Evolutionary conservation across 1,140 invertebrate genomes (phyloP).

Genomic region (Reticulitermes speratus): DNA sequence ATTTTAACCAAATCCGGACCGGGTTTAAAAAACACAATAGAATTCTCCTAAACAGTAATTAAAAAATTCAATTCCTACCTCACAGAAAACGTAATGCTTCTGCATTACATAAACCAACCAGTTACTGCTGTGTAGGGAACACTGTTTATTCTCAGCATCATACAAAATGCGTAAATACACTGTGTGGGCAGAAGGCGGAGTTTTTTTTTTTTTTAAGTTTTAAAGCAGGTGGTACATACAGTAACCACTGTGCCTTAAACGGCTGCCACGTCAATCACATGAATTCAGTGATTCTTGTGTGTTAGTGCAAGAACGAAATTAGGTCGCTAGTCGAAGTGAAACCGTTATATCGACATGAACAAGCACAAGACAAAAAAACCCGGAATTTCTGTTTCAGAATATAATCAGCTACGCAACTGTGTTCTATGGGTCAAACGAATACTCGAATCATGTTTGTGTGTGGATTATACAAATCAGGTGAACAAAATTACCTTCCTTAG

Average conservation of each 20-base stretch:
- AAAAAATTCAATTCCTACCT: too few species aligned
- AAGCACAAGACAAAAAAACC: background rate
- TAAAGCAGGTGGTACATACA: too few species aligned
- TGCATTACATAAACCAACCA: too few species aligned
- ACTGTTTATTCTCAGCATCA: too few species aligned
- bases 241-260: background rate
- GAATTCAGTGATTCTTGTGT: background rate
- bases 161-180: too few species aligned
- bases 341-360: background rate
- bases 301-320: background rate
- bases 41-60: too few species aligned
- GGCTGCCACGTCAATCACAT: background rate
- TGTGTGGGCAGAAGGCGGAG: too few species aligned
- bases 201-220: too few species aligned
- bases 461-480: background rate
- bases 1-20: too few species aligned
- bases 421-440: background rate
- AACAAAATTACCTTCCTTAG: background rate
- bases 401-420: background rate
- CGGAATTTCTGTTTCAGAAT: background rate
- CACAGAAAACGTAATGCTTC: too few species aligned
- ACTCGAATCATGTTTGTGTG: background rate
- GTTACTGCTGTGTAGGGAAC: too few species aligned
- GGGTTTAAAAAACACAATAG: too few species aligned
- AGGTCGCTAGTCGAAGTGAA: background rate